Evolutionary conservation across 2,888 invertebrate genomes (phyloP), one percentile per base, ranked within the genome.

Genomic region (Philereme transversata): DNA sequence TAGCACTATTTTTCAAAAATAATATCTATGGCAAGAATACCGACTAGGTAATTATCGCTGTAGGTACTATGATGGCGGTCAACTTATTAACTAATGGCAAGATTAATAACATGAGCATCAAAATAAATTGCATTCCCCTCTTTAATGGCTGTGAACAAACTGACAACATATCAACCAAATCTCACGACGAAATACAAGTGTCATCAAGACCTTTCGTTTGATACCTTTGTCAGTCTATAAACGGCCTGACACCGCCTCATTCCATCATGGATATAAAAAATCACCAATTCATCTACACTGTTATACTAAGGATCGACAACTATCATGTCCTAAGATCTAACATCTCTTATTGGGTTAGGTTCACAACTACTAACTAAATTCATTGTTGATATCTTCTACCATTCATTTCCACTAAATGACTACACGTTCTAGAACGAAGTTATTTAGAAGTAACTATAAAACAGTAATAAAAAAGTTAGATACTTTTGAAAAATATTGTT

Each of bases 11-110:
- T 11, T 36, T 9, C 22, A 40, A 44, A 51, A 52, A 34, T 51
- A 57, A 50, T 10, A 62, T 44, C 34, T 35, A 55, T 50, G 51
- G 63, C 50, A 69, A 63, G 54, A 58, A 22, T 3, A 22, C 22
- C 1, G 22, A 22, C 51, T 59, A 51, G 10, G 50, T 54, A 51
- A 53, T 22, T 22, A 22, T 22, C 22, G 43, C 46, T 7, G 52
- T n/a, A n/a, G n/a, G n/a, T 55, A 62, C 63, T 63, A 63, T 7
- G 58, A 57, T 63, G 64, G 55, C 57, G 22, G 51, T 52, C 9
- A 60, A 64, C 67, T 69, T 66, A 69, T 57, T 36, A 61, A 58
- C 77, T 79, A 79, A 68, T 85, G 85, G 86, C 85, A 82, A 83
- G 82, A 79, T 73, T 78, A 51, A 22, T 22, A 22, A 71, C 70